Conservation (phyloP, 1,140 invertebrate genomes). For the Ladona fulva region DNA sequence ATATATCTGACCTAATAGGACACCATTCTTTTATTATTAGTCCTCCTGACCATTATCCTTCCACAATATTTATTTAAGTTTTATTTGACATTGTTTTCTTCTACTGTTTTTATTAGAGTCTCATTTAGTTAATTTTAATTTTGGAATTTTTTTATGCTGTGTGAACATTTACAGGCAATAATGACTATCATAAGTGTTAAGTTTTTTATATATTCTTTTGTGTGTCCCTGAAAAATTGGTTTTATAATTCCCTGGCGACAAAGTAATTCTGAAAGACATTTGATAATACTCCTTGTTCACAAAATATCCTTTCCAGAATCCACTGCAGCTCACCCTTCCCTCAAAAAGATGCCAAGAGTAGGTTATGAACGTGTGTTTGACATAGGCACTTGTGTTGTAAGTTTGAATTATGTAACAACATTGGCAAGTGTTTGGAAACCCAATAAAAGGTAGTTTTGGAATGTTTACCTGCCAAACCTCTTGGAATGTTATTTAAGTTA, state of each 20-base stretch:
- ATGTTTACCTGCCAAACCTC: neutral
- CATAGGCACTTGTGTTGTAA: slow-evolving; percentile 12
- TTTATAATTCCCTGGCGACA: neutral
- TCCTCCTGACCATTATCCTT: neutral
- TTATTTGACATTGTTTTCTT: slow-evolving; percentile 7
- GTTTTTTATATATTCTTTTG: neutral
- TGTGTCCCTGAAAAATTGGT: neutral
- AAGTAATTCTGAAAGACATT: neutral
- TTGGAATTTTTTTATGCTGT: slow-evolving; percentile 13
- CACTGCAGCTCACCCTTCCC: slow-evolving; percentile 1
- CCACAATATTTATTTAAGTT: slow-evolving; percentile 5
- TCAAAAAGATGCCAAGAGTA: slow-evolving; percentile 5
- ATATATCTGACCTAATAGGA: neutral
- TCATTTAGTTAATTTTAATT: slow-evolving; percentile 12
- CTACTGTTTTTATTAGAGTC: neutral
- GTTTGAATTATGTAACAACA: slow-evolving; percentile 13
- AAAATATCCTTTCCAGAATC: slow-evolving; percentile 7
- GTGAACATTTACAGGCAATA: slow-evolving; percentile 15
- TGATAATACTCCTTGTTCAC: slow-evolving; percentile 5
- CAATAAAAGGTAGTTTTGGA: slow-evolving; percentile 10
- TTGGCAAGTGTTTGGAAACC: neutral
- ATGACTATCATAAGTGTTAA: slow-evolving; percentile 4
- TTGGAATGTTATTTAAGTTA: slow-evolving; percentile 4
- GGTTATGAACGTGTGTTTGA: slow-evolving; percentile 2
- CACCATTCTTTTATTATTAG: neutral